Percentiles rank a stretch among this genome's conserved stretches.
Evolutionary conservation across 2,113 vertebrate genomes (phyloP).

Genomic region (Arothron firmamentum): DNA sequence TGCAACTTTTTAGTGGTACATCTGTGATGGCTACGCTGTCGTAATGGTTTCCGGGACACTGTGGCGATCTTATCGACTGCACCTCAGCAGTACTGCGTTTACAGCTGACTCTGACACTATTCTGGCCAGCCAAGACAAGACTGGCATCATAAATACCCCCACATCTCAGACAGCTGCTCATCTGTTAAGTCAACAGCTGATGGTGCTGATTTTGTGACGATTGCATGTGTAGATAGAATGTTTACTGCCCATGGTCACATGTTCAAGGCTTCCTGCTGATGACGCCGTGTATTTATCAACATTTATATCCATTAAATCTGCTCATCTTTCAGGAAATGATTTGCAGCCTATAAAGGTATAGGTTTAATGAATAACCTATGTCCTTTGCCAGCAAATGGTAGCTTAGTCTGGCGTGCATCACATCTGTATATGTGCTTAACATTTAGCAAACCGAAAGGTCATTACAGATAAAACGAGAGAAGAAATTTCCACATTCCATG

Average conservation of each 20-base stretch:
- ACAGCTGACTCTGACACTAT: slow-evolving; percentile 10
- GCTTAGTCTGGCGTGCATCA: background rate
- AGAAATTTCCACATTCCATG: too few species aligned
- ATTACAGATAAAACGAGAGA: too few species aligned
- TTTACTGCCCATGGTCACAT: background rate
- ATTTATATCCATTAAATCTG: background rate
- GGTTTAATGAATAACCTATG: too few species aligned
- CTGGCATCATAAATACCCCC: slow-evolving; percentile 36
- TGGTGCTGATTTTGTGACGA: slow-evolving; percentile 30
- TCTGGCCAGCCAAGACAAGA: slow-evolving; percentile 46
- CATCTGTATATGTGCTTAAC: too few species aligned
- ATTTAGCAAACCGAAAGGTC: too few species aligned
- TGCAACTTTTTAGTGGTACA: too few species aligned
- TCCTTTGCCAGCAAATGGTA: background rate
- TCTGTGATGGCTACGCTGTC: too few species aligned
- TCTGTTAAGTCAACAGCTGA: slow-evolving; percentile 54
- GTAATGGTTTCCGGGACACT: too few species aligned
- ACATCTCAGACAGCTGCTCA: slow-evolving; percentile 24
- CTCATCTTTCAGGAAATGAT: background rate
- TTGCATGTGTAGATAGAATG: background rate
- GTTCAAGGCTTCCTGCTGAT: background rate
- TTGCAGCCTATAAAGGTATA: too few species aligned
- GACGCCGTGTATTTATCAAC: background rate
- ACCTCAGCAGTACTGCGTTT: slow-evolving; percentile 5
- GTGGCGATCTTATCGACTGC: too few species aligned